Percentiles rank a stretch among this genome's conserved stretches.
phyloP scores from a whole-genome alignment of 92 coral and sea anemone genomes.

The Hydrozoanthus gracilis region DNA sequence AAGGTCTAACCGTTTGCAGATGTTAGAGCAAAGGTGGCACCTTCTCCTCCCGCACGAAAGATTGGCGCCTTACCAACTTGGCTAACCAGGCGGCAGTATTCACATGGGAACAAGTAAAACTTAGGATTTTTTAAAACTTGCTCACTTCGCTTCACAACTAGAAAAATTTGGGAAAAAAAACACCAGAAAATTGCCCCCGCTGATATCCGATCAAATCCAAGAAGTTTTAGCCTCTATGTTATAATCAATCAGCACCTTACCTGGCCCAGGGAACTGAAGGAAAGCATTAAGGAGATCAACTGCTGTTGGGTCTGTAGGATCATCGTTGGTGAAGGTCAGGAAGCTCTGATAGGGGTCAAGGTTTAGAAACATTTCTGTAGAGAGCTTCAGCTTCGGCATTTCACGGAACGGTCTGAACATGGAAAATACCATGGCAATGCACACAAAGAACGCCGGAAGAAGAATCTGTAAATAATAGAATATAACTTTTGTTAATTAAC shows the following conservation, averaged over 20 bases:
- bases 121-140: too few relatives aligned
- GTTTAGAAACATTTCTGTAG: constrained; percentile 85
- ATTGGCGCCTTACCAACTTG: too few relatives aligned
- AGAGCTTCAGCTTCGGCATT: constrained; percentile 84
- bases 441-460: constrained; percentile 93
- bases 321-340: constrained; percentile 73
- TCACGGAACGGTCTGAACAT: constrained; percentile 88
- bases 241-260: constrained; percentile 47
- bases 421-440: constrained; percentile 93
- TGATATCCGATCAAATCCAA: too few relatives aligned
- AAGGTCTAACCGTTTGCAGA: too few relatives aligned
- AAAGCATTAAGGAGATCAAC: constrained; percentile 72
- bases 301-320: constrained; percentile 55
- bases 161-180: too few relatives aligned
- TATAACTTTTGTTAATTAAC: background rate
- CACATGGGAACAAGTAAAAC: too few relatives aligned
- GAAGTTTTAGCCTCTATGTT: too few relatives aligned
- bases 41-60: too few relatives aligned
- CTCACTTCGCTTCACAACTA: too few relatives aligned
- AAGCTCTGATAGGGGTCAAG: constrained; percentile 74
- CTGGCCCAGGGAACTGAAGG: constrained; percentile 88
- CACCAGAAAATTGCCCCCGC: too few relatives aligned
- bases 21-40: too few relatives aligned
- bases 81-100: too few relatives aligned
- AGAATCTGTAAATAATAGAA: constrained; percentile 64